phyloP scores from a whole-genome alignment of 2,113 vertebrate species.

The Dipodomys ordii region DNA sequence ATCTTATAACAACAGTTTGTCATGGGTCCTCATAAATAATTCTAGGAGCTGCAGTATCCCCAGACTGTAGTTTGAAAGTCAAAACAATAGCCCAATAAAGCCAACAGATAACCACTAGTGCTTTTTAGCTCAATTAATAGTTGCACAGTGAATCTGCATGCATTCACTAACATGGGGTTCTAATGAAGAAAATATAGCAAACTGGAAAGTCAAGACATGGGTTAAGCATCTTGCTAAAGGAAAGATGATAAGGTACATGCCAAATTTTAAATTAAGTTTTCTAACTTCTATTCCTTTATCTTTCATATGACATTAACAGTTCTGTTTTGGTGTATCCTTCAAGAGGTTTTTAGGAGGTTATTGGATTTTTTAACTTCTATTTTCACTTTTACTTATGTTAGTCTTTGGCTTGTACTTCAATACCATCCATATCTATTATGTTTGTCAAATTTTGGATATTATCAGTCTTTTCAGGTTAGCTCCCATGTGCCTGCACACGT shows the following conservation, averaged over 20 bases:
- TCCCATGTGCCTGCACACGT: too few species aligned
- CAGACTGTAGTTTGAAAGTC: background rate
- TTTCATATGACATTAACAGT: background rate
- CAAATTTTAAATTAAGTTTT: constrained; percentile 30
- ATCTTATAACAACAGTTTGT: background rate
- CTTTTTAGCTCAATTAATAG: background rate
- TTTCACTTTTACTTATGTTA: constrained; percentile 10
- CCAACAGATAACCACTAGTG: background rate
- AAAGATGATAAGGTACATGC: background rate
- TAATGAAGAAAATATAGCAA: background rate
- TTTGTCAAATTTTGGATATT: background rate
- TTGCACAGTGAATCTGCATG: background rate
- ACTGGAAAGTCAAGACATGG: background rate
- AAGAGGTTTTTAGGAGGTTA: background rate
- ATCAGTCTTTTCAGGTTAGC: background rate
- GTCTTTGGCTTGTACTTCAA: background rate
- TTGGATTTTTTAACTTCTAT: background rate
- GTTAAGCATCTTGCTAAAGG: background rate
- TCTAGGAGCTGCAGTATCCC: background rate
- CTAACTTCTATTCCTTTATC: background rate
- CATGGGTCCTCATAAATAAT: background rate
- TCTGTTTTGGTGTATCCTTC: background rate
- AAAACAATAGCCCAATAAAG: background rate
- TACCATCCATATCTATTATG: background rate
- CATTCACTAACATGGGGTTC: background rate